Evolutionary conservation across 2,113 vertebrate species (phyloP).

Genomic region (Pionites leucogaster): DNA sequence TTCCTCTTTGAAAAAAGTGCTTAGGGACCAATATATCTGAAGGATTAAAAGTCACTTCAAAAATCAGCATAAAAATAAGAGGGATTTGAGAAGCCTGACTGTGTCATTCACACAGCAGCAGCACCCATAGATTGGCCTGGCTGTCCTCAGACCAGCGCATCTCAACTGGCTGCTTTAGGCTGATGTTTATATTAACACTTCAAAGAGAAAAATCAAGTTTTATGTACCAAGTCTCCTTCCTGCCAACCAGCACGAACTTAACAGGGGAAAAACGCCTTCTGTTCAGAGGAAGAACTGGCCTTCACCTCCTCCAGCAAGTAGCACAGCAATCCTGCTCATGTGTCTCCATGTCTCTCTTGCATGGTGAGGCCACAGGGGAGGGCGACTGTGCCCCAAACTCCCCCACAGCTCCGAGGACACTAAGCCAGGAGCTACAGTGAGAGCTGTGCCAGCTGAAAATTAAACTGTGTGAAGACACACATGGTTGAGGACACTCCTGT

Average conservation of each 20-base stretch:
- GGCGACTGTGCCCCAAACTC: background rate
- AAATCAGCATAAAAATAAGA: slow-evolving; percentile 31
- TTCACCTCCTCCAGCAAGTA: background rate
- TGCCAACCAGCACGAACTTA: background rate
- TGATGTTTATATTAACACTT: background rate
- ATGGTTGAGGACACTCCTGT: background rate
- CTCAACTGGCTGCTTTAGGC: background rate
- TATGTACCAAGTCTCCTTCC: background rate
- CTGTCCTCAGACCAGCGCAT: background rate
- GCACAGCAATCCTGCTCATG: background rate
- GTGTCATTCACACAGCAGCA: background rate
- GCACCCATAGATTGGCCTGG: fast-evolving
- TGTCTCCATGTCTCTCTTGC: background rate
- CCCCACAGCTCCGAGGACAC: background rate
- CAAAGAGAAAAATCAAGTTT: background rate
- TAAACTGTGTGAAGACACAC: background rate
- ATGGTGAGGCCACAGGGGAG: background rate
- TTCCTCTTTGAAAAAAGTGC: background rate
- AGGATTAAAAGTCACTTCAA: slow-evolving; percentile 40
- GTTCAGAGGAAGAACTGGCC: background rate
- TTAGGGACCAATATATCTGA: background rate
- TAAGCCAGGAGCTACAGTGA: fast-evolving
- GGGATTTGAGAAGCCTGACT: background rate
- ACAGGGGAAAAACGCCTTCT: background rate
- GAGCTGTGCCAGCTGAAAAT: background rate